Percentiles rank a stretch among this genome's conserved stretches.
Conservation (phyloP, 2,888 invertebrate genomes). For the Lasioglossum figueresi region DNA sequence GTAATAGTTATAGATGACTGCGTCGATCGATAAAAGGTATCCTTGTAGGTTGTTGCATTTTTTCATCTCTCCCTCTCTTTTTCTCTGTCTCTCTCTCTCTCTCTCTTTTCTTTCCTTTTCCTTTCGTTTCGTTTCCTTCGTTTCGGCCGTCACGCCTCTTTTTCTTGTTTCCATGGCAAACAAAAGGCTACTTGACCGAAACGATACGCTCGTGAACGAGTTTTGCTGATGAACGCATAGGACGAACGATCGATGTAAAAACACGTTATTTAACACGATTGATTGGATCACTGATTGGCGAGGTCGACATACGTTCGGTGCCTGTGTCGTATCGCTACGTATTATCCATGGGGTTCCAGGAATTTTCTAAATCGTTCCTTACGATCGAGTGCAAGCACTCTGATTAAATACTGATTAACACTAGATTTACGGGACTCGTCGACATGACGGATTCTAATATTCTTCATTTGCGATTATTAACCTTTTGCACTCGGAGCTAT, state of each 20-base stretch:
- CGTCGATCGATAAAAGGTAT: slow-evolving; percentile 64
- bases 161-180: slow-evolving; percentile 13
- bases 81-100: not conserved
- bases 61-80: not conserved
- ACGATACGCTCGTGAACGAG: slow-evolving; percentile 7
- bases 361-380: not conserved
- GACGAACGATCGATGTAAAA: not conserved
- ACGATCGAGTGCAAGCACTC: not conserved
- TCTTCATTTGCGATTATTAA: no score
- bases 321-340: not conserved
- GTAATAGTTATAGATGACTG: slow-evolving; percentile 63
- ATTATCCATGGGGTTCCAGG: not conserved
- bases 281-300: not conserved
- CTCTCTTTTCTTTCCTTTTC: not conserved
- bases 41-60: slow-evolving; percentile 32
- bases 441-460: no score
- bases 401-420: no score
- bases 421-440: no score
- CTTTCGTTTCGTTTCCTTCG: not conserved
- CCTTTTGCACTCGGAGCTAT: no score
- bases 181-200: slow-evolving; percentile 29
- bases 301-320: not conserved
- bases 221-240: not conserved
- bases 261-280: not conserved
- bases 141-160: not conserved